Conservation (phyloP, 23 tunicate genomes). For the Ciona savignyi region DNA sequence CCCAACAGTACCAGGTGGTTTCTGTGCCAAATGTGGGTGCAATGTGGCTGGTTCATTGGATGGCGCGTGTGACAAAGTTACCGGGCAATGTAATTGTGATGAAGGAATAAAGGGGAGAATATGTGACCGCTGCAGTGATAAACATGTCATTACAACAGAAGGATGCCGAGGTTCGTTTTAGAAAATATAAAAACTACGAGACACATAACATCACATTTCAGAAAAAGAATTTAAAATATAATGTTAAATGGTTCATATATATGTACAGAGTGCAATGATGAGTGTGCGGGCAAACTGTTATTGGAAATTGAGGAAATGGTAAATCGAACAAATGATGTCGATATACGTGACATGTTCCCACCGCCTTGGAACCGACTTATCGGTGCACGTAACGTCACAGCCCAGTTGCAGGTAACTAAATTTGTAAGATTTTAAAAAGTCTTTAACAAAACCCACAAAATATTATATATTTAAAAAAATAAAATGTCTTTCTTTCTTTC, state of each 20-base stretch:
- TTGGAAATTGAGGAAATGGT: slow-evolving; percentile 38
- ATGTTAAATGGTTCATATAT: too few species aligned
- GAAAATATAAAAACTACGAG: neutral
- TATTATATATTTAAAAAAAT: too few species aligned
- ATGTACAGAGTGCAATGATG: slow-evolving; percentile 63
- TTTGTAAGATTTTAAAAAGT: neutral
- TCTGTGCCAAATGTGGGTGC: slow-evolving; percentile 88
- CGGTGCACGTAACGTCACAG: slow-evolving; percentile 13
- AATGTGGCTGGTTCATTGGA: slow-evolving; percentile 68
- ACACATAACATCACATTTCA: too few species aligned
- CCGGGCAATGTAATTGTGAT: slow-evolving; percentile 86
- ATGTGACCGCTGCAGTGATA: slow-evolving; percentile 71
- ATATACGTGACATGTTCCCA: slow-evolving; percentile 46
- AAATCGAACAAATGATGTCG: slow-evolving; percentile 13
- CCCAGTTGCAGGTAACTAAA: slow-evolving; percentile 33
- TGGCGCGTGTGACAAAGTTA: slow-evolving; percentile 43
- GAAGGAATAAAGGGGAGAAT: slow-evolving; percentile 67
- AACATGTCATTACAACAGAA: slow-evolving; percentile 57
- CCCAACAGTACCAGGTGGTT: slow-evolving; percentile 48
- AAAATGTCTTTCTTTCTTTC: too few species aligned
- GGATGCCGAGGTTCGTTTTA: slow-evolving; percentile 59
- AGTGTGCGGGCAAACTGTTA: slow-evolving; percentile 44
- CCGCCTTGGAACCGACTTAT: slow-evolving; percentile 63
- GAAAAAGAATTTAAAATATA: too few species aligned
- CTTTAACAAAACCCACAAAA: too few species aligned